Evolutionary conservation across 2,113 vertebrate species (phyloP), one percentile per base, ranked within the genome.

Genomic region (Circaetus cinerascens): DNA sequence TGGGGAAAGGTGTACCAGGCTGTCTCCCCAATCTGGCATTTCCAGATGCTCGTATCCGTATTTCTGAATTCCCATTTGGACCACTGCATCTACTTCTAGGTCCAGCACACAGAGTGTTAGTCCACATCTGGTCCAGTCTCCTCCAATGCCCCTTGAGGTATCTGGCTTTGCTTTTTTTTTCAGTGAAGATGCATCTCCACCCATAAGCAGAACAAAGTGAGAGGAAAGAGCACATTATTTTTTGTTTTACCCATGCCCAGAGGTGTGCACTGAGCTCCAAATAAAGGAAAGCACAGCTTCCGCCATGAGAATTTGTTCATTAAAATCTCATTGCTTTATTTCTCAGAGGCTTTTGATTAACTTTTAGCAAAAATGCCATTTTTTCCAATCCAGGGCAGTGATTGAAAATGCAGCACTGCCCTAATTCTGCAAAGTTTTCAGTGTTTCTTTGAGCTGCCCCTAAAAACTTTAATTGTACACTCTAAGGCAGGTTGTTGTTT

Each of bases 341-440:
- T 97, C 94, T 95, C 95, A 87, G 64, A 95, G 95, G 94, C 90
- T 81, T 94, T 95, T 91, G 72, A 97, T 95, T 96, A 97, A 95
- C 76, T 94, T 86, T 79, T 87, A 85, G 59, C 36, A 88, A 95
- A 75, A 89, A 43, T 60, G 67, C 21, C 76, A 40, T 86, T 92
- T 91, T 72, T 63, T 94, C 81, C 60, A 89, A 75, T 89, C 41
- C 57, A 95, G 68, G 66, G 56, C 73, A 84, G 19, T 82, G 80
- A 93, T 36, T 81, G 77, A 89, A 97, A 95, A 91, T 59, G 34
- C 59, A 80, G 63, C 15, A 2, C 50, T 97, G 95, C 60, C 83
- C 95, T 90, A 95, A 78, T 97, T 96, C 48, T 94, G 57, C 27
- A 38, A 92, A 95, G 86, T 91, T 94, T 64, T 76, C 25, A 12